Evolutionary conservation across 1,140 invertebrate species (phyloP).

Genomic region (Oreohelix idahoensis): DNA sequence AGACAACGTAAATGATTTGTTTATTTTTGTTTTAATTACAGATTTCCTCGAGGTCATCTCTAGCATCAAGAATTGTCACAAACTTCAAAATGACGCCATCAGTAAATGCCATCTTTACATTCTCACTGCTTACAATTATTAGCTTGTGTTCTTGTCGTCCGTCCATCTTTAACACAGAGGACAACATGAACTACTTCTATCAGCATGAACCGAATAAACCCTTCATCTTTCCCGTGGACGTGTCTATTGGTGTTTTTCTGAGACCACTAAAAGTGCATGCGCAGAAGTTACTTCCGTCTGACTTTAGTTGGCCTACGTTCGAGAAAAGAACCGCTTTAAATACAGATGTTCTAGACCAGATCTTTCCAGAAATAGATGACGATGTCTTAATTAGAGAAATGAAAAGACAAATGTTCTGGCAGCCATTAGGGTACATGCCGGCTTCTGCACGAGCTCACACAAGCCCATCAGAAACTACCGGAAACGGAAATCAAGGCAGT

Average conservation of each 20-base stretch:
- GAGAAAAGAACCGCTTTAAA: not conserved
- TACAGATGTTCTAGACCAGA: not conserved
- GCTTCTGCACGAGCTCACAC: conserved; percentile 33
- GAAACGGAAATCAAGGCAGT: conserved; percentile 4
- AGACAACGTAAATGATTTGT: too few relatives aligned
- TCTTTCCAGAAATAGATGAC: not conserved
- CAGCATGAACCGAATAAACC: not conserved
- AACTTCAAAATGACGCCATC: not conserved
- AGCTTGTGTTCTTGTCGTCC: not conserved
- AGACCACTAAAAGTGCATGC: not conserved
- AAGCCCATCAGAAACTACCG: not conserved
- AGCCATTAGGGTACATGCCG: conserved; percentile 42
- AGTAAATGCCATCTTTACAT: not conserved
- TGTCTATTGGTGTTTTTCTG: not conserved
- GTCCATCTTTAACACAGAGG: not conserved
- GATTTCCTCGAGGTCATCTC: too few relatives aligned
- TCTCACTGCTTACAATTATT: not conserved
- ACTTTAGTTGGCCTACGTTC: not conserved
- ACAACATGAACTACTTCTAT: not conserved
- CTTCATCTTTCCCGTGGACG: not conserved
- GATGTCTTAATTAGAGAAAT: not conserved
- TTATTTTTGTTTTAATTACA: too few relatives aligned
- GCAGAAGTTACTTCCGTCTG: not conserved
- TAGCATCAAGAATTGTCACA: too few relatives aligned
- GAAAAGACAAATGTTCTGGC: conserved; percentile 42